Evolutionary conservation across 2,113 vertebrate species (phyloP).

Genomic region (Plestiodon gilberti): DNA sequence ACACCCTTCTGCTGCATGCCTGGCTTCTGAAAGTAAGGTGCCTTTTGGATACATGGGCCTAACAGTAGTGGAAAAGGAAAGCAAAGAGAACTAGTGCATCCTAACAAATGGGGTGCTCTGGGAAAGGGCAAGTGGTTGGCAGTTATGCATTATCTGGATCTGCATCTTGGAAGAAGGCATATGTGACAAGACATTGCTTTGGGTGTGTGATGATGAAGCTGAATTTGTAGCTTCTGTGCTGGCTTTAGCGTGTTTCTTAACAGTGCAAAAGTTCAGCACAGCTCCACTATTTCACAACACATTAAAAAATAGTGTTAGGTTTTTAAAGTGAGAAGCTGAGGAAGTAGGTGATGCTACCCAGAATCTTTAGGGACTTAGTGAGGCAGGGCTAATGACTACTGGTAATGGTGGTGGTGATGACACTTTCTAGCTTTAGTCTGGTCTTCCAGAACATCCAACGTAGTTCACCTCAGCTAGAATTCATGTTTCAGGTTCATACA

Average conservation of each 20-base stretch:
- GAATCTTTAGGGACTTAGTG: not conserved
- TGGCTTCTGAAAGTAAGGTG: slow-evolving; percentile 90
- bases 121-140: not conserved
- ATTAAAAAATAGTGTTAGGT: not conserved
- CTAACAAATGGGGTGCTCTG: not conserved
- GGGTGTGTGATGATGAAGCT: not conserved
- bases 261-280: not conserved
- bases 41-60: not conserved
- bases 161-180: not conserved
- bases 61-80: not conserved
- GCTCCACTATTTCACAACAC: not conserved
- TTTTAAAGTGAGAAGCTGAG: not conserved
- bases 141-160: not conserved
- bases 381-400: not conserved
- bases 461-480: not conserved
- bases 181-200: not conserved
- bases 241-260: not conserved
- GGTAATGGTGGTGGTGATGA: not conserved
- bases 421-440: not conserved
- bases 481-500: not conserved
- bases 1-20: slow-evolving; percentile 93
- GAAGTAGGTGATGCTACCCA: not conserved
- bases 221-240: not conserved
- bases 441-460: not conserved
- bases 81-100: not conserved